A percentile compares a stretch with the other conserved stretches of the same genome.
Conservation (phyloP, 2,113 vertebrate genomes). For the Malaclemys terrapin region DNA sequence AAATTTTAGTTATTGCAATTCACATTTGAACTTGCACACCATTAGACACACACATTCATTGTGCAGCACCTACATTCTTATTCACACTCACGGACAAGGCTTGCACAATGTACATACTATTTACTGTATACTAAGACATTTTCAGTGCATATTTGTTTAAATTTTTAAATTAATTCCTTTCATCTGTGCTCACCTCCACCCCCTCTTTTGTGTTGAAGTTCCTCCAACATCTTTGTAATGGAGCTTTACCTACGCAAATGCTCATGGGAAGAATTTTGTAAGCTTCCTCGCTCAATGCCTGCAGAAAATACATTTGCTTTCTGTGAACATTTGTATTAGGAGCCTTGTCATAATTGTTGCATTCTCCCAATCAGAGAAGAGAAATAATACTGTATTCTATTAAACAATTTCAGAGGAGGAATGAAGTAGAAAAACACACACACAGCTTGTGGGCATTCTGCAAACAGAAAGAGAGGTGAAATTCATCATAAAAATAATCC, state of each 20-base stretch:
- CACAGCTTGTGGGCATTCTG: neutral
- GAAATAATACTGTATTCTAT: neutral
- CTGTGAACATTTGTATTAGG: neutral
- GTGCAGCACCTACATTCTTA: rapidly evolving
- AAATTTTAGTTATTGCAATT: neutral
- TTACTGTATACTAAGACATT: neutral
- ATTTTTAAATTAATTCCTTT: neutral
- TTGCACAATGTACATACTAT: neutral
- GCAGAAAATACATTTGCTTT: neutral
- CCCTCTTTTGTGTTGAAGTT: neutral
- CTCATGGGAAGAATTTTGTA: neutral
- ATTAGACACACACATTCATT: rapidly evolving
- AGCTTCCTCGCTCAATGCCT: neutral
- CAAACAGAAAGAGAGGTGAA: neutral
- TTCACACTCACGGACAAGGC: rapidly evolving
- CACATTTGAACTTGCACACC: neutral
- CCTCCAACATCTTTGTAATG: neutral
- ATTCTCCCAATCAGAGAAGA: neutral
- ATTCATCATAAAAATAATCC: conserved; percentile 63
- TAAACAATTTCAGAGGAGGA: neutral
- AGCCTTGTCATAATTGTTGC: neutral
- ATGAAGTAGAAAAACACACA: neutral
- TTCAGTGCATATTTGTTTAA: rapidly evolving
- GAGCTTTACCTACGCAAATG: rapidly evolving
- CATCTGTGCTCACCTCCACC: neutral